phyloP scores from a whole-genome alignment of 2,113 vertebrate genomes.

The Heptranchias perlo region DNA sequence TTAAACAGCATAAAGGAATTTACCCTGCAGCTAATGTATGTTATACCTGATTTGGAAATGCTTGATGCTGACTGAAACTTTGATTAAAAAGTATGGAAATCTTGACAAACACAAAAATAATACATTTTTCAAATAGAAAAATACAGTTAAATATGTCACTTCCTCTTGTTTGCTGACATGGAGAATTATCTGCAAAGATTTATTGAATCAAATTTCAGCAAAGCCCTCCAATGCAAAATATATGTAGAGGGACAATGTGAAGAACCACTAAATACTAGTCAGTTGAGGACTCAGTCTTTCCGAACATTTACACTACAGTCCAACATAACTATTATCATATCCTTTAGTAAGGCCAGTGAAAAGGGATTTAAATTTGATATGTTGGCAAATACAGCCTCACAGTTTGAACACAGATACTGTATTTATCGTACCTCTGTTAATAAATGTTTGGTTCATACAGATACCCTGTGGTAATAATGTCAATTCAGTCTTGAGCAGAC shows the following conservation, averaged over 20 bases:
- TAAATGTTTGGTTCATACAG: conserved; percentile 2
- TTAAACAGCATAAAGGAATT: not conserved
- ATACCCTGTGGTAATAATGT: not conserved
- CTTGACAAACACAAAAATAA: not conserved
- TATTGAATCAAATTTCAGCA: conserved; percentile 6
- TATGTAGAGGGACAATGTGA: not conserved
- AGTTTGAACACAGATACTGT: not conserved
- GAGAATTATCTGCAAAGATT: conserved; percentile 15
- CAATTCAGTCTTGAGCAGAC: not conserved
- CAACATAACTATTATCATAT: too few relatives aligned
- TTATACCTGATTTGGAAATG: not conserved
- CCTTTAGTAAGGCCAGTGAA: not conserved
- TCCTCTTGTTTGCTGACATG: not conserved
- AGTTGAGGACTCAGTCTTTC: not conserved
- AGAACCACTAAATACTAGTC: not conserved
- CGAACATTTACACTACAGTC: not conserved
- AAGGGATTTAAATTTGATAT: not conserved
- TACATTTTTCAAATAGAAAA: not conserved
- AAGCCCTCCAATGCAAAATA: not conserved
- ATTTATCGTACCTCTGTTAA: not conserved
- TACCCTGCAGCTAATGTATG: not conserved
- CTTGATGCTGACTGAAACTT: not conserved
- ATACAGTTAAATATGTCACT: not conserved
- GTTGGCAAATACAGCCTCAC: not conserved
- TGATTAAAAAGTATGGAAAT: not conserved